phyloP scores from a whole-genome alignment of 92 coral and sea anemone genomes.

The Umimayanthus chanpuru region DNA sequence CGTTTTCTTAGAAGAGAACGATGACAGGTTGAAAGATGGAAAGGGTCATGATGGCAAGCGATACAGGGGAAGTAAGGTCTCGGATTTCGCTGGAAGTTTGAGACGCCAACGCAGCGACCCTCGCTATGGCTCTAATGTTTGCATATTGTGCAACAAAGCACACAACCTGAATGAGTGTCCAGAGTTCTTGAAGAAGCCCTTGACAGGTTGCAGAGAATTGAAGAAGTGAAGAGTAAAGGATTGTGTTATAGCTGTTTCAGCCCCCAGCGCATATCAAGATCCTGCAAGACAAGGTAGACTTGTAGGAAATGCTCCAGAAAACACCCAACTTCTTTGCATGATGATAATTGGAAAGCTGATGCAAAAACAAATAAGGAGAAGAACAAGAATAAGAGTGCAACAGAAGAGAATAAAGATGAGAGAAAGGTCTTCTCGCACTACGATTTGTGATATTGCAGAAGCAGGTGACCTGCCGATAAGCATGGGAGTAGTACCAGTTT shows the following conservation, averaged over 20 bases:
- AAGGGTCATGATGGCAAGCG: conserved; percentile 32
- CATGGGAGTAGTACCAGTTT: no score
- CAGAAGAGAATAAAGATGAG: no score
- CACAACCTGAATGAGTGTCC: conserved; percentile 70
- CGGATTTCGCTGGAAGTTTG: conserved; percentile 31
- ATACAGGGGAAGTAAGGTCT: conserved; percentile 42
- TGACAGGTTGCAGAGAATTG: conserved; percentile 60
- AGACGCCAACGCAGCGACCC: conserved; percentile 23
- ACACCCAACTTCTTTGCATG: no score
- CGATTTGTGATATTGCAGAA: no score
- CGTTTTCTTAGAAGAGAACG: conserved; percentile 47
- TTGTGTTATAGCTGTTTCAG: conserved; percentile 61
- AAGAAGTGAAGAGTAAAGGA: conserved; percentile 53
- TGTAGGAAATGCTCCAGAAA: conserved; percentile 25
- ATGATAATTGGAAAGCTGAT: conserved; percentile 52
- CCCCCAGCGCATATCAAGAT: conserved; percentile 57
- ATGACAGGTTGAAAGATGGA: conserved; percentile 10
- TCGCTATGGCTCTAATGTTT: conserved; percentile 17
- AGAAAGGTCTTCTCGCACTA: no score
- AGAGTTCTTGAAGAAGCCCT: conserved; percentile 58
- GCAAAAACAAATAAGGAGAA: background rate
- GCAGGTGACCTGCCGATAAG: no score
- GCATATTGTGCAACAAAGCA: conserved; percentile 53
- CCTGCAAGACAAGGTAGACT: conserved; percentile 49
- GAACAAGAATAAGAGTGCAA: background rate